phyloP scores from a whole-genome alignment of 2,888 invertebrate genomes.

The Caenorhabditis sp. region DNA sequence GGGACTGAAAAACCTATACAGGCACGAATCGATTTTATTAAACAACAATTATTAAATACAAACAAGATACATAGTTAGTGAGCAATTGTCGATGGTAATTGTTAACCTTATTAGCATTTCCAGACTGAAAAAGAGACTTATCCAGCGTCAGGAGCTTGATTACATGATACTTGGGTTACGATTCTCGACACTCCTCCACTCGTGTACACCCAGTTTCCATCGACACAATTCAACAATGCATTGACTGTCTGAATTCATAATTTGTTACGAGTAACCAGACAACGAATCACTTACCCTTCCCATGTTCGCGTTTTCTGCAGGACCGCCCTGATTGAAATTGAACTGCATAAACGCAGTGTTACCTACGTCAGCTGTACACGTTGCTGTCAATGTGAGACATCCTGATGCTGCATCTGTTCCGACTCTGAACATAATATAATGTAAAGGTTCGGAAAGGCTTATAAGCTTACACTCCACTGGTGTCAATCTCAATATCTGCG shows the following conservation, averaged over 20 bases:
- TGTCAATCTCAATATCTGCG: constrained; percentile 40
- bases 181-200: constrained; percentile 55
- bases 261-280: neutral
- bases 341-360: constrained; percentile 63
- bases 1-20: constrained; percentile 4
- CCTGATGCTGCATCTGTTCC: constrained; percentile 44
- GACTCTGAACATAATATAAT: too few species aligned
- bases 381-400: constrained; percentile 51
- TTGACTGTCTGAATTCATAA: constrained; percentile 45
- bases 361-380: constrained; percentile 49
- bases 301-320: constrained; percentile 50
- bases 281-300: constrained; percentile 34
- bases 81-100: constrained; percentile 32
- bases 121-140: neutral
- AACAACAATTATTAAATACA: constrained; percentile 48
- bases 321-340: constrained; percentile 62
- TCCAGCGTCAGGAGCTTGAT: constrained; percentile 58
- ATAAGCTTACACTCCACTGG: constrained; percentile 46
- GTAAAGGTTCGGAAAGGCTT: too few species aligned
- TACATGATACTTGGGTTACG: constrained; percentile 56
- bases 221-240: constrained; percentile 48
- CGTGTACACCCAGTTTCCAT: constrained; percentile 65
- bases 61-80: constrained; percentile 14
- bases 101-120: neutral
- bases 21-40: constrained; percentile 43